These are phyloP conservation scores for Vultur gryphus DNA, from an alignment of 2,797 vertebrate genomes.

Conservation along the genomic window DNA sequence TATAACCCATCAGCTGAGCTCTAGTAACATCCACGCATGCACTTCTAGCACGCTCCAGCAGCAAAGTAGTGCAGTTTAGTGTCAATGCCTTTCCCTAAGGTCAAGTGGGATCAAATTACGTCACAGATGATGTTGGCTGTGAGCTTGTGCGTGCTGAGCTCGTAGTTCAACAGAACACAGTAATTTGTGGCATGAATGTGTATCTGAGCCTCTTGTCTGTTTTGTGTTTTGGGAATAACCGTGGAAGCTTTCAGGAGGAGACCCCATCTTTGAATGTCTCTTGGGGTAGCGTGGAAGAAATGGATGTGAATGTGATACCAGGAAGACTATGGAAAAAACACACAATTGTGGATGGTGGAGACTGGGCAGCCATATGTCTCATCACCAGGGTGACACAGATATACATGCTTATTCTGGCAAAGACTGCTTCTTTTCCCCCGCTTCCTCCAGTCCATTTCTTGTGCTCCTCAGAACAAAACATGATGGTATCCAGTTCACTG, in stretches of 20 bases:
- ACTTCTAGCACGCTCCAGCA: background rate
- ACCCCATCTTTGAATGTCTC: background rate
- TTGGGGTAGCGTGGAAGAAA: background rate
- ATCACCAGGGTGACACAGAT: background rate
- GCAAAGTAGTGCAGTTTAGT: background rate
- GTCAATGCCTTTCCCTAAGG: background rate
- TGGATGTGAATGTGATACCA: background rate
- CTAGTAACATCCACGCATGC: background rate
- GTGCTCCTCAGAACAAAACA: background rate
- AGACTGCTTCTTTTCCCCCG: background rate
- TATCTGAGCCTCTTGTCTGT: background rate
- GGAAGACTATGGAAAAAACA: background rate
- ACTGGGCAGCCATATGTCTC: background rate
- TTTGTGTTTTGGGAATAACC: background rate
- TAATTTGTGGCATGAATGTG: background rate
- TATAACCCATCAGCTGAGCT: background rate
- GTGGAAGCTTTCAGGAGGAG: background rate
- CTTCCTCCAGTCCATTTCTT: background rate
- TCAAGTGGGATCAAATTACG: background rate
- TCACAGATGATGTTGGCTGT: background rate
- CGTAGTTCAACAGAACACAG: rapidly evolving
- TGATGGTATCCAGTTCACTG: background rate
- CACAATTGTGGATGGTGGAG: background rate
- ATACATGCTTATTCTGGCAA: background rate
- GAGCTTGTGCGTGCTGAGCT: background rate